phyloP scores from a whole-genome alignment of 1,140 invertebrate species.

The Zaprionus taronus region DNA sequence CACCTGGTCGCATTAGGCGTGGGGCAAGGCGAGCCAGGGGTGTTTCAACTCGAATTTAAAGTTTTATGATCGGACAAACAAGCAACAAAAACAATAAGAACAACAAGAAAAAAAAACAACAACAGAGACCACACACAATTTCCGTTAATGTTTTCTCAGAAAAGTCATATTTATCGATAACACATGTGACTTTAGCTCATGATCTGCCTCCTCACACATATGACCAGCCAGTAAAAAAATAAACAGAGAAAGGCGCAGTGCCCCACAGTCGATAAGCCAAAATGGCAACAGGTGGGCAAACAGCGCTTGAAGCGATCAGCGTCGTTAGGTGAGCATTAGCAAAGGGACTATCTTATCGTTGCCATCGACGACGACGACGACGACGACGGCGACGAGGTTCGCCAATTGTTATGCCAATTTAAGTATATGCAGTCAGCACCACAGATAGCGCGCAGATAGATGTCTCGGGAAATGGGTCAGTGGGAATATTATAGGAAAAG shows the following conservation, averaged over 20 bases:
- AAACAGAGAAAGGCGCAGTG: background rate
- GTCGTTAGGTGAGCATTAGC: slow-evolving; percentile 28
- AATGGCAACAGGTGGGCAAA: slow-evolving; percentile 20
- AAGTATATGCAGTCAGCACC: background rate
- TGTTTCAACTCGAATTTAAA: background rate
- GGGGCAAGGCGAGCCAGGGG: background rate
- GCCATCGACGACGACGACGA: slow-evolving; percentile 15
- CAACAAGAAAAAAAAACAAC: background rate
- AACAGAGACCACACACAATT: background rate
- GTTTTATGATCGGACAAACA: slow-evolving; percentile 1
- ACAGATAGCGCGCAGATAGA: background rate
- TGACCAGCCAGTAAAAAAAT: slow-evolving; percentile 13
- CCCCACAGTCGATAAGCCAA: slow-evolving; percentile 14
- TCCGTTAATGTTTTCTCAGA: background rate
- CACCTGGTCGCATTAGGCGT: background rate
- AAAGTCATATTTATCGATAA: background rate
- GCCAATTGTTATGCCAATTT: slow-evolving; percentile 20
- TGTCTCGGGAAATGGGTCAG: slow-evolving; percentile 11
- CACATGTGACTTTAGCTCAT: slow-evolving; percentile 10
- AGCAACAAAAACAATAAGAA: background rate
- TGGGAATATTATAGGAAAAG: background rate
- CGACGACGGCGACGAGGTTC: slow-evolving; percentile 5
- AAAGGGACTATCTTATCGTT: slow-evolving; percentile 26
- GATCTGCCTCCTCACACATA: background rate
- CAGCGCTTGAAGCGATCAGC: background rate